phyloP scores from a whole-genome alignment of 2,113 vertebrate species.

The Myocastor coypus region DNA sequence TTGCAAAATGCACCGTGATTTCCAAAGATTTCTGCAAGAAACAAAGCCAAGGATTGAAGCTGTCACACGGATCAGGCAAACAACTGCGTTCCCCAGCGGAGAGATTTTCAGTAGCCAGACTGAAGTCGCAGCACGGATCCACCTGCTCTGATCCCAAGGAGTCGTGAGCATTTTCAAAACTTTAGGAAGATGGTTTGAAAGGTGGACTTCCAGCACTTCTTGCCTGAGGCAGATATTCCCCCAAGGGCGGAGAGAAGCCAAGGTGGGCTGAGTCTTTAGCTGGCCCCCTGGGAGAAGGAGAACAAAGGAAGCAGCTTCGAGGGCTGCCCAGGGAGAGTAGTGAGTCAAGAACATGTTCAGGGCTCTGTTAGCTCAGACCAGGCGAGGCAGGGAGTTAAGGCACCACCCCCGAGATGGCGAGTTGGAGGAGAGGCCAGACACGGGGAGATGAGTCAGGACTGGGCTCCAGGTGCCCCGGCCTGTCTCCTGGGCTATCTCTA shows the following conservation, averaged over 20 bases:
- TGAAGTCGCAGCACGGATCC: background rate
- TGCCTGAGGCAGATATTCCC: background rate
- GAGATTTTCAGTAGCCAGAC: background rate
- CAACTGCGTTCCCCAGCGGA: background rate
- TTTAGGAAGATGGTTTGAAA: background rate
- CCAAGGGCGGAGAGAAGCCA: background rate
- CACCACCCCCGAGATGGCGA: background rate
- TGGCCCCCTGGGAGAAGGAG: background rate
- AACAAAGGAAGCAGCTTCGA: background rate
- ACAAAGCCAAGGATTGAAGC: background rate
- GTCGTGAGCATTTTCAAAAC: slow-evolving; percentile 17
- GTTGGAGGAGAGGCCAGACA: background rate
- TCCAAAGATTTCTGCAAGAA: slow-evolving; percentile 35
- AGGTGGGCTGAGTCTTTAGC: background rate
- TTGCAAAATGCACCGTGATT: slow-evolving; percentile 44
- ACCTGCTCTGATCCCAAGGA: background rate
- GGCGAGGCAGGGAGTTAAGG: background rate
- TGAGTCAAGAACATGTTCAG: background rate
- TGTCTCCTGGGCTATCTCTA: background rate
- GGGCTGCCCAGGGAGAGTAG: background rate
- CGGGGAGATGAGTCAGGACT: background rate
- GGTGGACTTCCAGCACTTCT: slow-evolving; percentile 27
- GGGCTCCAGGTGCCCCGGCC: background rate
- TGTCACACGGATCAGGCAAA: background rate
- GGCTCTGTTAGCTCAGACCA: background rate